Evolutionary conservation across 2,113 vertebrate species (phyloP).

Genomic region (Rhombomys opimus): DNA sequence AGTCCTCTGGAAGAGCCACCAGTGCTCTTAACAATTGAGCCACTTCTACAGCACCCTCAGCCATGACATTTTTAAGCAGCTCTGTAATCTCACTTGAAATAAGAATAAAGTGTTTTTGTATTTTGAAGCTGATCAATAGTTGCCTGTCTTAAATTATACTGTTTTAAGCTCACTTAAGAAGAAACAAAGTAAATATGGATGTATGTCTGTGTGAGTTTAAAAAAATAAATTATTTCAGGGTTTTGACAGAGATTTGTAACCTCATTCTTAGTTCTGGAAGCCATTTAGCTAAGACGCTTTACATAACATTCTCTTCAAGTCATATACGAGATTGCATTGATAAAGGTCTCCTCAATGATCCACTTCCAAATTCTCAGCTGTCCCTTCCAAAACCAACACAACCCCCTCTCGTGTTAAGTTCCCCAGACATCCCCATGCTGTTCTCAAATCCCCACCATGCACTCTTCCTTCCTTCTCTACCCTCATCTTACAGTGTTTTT

Average conservation of each 20-base stretch:
- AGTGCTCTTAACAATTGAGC: not conserved
- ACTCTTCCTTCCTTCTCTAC: not conserved
- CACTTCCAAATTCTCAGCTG: not conserved
- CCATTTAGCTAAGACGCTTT: not conserved
- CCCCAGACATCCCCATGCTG: not conserved
- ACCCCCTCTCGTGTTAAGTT: not conserved
- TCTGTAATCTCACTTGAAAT: conserved; percentile 27
- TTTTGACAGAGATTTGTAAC: conserved; percentile 23
- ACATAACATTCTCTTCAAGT: conserved; percentile 20
- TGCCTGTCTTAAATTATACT: conserved; percentile 3
- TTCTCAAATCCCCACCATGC: not conserved
- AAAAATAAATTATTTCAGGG: not conserved
- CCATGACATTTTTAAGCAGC: not conserved
- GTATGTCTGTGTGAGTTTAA: not conserved
- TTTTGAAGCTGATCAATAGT: conserved; percentile 27
- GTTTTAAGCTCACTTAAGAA: not conserved
- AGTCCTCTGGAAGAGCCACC: not conserved
- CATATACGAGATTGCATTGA: not conserved
- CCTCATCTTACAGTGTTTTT: not conserved
- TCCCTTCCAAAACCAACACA: not conserved
- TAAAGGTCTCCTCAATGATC: not conserved
- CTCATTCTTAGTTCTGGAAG: not conserved
- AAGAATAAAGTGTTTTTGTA: not conserved
- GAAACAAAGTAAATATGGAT: not conserved
- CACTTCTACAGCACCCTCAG: not conserved